Conservation (phyloP, 2,797 vertebrate species). For the Lagorchestes hirsutus region DNA sequence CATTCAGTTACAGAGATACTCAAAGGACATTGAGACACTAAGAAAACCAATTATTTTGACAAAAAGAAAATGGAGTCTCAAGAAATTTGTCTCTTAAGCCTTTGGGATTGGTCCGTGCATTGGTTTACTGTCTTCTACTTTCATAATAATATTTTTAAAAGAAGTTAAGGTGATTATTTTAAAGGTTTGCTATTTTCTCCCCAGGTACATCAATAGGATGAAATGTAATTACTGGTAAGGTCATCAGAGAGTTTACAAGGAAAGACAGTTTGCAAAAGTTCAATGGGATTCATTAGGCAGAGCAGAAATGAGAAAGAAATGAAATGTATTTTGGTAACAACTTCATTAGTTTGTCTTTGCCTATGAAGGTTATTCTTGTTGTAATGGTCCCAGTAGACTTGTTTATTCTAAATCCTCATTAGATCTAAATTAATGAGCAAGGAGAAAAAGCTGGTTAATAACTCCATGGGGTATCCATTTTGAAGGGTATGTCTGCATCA, state of each 20-base stretch:
- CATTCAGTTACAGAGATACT: not conserved
- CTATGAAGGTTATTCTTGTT: not conserved
- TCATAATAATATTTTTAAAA: not conserved
- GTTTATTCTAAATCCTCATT: not conserved
- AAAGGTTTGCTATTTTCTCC: not conserved
- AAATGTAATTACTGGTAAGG: not conserved
- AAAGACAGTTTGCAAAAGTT: not conserved
- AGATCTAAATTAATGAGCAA: not conserved
- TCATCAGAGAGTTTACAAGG: not conserved
- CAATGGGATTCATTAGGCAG: not conserved
- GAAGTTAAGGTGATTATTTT: not conserved
- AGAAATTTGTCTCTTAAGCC: not conserved
- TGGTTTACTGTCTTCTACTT: not conserved
- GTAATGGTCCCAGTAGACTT: not conserved
- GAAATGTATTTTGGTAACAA: not conserved
- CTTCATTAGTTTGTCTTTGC: not conserved
- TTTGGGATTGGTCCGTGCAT: not conserved
- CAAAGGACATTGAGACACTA: not conserved
- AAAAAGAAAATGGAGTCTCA: not conserved
- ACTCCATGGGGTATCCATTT: not conserved
- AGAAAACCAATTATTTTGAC: not conserved
- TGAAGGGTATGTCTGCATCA: not conserved
- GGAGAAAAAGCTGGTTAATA: not conserved
- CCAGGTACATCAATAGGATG: not conserved
- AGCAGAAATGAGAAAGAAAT: not conserved